phyloP scores from a whole-genome alignment of 1,140 invertebrate species.

The Philotrypesis tridentata region DNA sequence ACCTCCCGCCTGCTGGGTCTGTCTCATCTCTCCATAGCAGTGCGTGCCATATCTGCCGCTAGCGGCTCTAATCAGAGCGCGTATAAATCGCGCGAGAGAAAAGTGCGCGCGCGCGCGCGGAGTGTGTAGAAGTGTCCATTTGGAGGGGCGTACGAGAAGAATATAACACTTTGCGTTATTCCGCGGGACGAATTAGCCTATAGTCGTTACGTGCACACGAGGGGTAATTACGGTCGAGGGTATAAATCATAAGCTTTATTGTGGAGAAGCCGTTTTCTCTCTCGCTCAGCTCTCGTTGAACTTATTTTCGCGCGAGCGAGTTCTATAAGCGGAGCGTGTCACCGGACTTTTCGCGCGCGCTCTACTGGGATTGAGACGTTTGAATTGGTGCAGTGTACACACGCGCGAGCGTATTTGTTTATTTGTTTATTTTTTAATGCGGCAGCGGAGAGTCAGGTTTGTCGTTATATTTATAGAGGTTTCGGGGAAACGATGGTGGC shows the following conservation, averaged over 20 bases:
- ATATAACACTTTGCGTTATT: not conserved
- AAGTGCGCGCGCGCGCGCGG: too few relatives aligned
- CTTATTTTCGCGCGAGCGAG: slow-evolving; percentile 50
- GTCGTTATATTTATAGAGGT: not conserved
- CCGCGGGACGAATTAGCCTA: slow-evolving; percentile 57
- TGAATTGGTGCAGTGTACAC: too few relatives aligned
- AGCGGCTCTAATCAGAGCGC: not conserved
- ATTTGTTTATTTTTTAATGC: too few relatives aligned
- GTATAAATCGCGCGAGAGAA: not conserved
- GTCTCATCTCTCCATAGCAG: too few relatives aligned
- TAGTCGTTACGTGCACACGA: not conserved
- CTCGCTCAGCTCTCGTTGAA: too few relatives aligned
- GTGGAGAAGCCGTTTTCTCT: slow-evolving; percentile 47
- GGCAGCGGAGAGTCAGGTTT: not conserved
- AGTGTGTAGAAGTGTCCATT: too few relatives aligned
- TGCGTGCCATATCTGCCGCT: too few relatives aligned
- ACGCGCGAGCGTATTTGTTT: too few relatives aligned
- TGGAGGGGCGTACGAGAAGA: too few relatives aligned
- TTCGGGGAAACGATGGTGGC: too few relatives aligned
- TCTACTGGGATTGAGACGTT: not conserved
- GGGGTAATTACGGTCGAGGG: slow-evolving; percentile 46
- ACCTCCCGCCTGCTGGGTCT: too few relatives aligned
- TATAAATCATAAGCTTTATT: slow-evolving; percentile 70
- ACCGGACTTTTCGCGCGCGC: too few relatives aligned
- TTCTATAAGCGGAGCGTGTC: slow-evolving; percentile 46